phyloP scores from a whole-genome alignment of 2,797 vertebrate genomes.

The Mus caroli region DNA sequence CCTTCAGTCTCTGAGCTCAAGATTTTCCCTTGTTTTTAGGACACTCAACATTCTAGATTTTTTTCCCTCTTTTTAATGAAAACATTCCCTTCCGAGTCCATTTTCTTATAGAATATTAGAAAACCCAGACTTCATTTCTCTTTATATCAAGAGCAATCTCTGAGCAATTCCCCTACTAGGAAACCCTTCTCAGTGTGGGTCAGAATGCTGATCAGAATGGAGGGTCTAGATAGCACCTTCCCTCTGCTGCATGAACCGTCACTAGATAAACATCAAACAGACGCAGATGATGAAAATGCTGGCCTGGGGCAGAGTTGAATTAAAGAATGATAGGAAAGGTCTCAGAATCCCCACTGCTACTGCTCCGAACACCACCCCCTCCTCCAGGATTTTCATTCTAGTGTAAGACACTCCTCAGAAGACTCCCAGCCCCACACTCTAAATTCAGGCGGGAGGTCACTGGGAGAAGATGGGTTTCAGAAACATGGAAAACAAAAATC shows the following conservation, averaged over 20 bases:
- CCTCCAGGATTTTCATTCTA: background rate
- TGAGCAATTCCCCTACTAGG: background rate
- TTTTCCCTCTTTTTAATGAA: background rate
- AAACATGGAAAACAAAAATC: constrained; percentile 38
- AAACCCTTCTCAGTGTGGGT: background rate
- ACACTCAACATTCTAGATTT: background rate
- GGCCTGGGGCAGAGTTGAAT: background rate
- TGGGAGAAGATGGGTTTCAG: background rate
- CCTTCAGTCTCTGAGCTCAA: background rate
- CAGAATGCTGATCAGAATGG: background rate
- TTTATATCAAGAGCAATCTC: background rate
- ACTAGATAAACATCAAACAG: constrained; percentile 20
- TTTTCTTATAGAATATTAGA: constrained; percentile 32
- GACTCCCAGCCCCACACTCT: background rate
- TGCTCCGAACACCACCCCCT: background rate
- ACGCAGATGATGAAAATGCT: constrained; percentile 22
- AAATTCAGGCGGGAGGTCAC: background rate
- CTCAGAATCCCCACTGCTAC: background rate
- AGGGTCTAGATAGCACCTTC: background rate
- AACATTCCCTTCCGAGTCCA: background rate
- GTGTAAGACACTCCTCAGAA: background rate
- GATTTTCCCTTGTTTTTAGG: background rate
- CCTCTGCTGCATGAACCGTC: background rate
- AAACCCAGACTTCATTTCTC: constrained; percentile 24
- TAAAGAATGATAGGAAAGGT: background rate